These are phyloP conservation scores for Hydrolagus affinis DNA, from an alignment of 2,113 vertebrate genomes.

Conservation along the genomic window DNA sequence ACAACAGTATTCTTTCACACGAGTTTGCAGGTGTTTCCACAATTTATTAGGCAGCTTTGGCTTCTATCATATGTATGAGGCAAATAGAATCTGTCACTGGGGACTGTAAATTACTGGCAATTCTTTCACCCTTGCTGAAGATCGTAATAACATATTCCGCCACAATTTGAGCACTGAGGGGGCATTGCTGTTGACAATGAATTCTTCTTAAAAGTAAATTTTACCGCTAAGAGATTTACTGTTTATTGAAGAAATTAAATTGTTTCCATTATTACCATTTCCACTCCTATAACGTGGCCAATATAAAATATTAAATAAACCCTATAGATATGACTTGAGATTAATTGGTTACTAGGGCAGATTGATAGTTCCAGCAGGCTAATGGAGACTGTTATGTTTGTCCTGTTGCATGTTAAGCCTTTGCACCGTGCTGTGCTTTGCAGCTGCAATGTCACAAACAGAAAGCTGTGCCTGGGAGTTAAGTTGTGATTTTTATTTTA, in stretches of 20 bases:
- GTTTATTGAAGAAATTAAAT: not conserved
- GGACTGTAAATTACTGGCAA: not conserved
- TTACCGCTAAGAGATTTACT: not conserved
- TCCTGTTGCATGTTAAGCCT: not conserved
- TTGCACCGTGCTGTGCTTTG: not conserved
- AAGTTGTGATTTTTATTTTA: too few relatives aligned
- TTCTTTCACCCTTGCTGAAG: not conserved
- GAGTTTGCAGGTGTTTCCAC: not conserved
- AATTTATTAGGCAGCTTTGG: not conserved
- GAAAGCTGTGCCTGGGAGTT: too few relatives aligned
- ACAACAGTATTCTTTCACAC: not conserved
- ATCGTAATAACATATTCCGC: not conserved
- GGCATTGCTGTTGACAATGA: not conserved
- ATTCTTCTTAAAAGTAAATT: not conserved
- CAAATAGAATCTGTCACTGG: not conserved
- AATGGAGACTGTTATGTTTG: not conserved
- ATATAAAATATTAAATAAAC: not conserved
- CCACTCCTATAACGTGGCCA: not conserved
- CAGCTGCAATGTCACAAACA: not conserved
- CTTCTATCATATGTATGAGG: not conserved
- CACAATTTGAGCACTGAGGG: not conserved
- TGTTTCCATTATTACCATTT: not conserved
- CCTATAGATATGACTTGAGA: not conserved
- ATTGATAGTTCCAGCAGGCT: too few relatives aligned
- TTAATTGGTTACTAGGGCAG: not conserved